Conservation (phyloP, 1,140 invertebrate species). For the Paraescarpia echinospica region DNA sequence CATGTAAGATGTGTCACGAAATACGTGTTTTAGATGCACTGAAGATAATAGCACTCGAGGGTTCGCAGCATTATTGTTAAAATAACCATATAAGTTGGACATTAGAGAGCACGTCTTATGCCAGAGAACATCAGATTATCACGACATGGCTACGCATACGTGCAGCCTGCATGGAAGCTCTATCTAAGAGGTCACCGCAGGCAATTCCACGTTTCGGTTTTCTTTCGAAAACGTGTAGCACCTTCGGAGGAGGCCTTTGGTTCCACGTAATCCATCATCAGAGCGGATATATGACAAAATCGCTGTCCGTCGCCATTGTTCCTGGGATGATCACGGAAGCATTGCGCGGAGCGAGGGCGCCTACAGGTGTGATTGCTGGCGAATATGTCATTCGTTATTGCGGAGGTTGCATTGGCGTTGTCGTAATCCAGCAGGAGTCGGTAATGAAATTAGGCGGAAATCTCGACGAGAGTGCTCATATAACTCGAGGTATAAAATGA, state of each 20-base stretch:
- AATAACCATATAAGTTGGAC: no score
- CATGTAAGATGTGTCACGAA: no score
- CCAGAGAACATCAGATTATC: no score
- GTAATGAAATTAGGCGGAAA: not conserved
- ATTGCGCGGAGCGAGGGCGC: not conserved
- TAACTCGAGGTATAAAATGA: not conserved
- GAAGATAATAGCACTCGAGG: no score
- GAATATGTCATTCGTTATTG: not conserved
- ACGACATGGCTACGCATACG: no score
- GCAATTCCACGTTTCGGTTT: not conserved
- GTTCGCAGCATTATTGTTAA: no score
- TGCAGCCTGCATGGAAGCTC: no score
- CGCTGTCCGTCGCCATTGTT: not conserved
- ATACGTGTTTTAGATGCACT: no score
- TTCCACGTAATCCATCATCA: not conserved
- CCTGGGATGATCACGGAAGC: not conserved
- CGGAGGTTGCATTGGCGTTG: not conserved
- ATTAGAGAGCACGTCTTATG: no score
- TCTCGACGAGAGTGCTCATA: not conserved
- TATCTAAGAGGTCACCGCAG: no score
- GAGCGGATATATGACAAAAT: not conserved
- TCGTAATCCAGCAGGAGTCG: not conserved
- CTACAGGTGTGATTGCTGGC: not conserved
- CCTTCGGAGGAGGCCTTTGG: not conserved
- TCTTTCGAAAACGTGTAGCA: not conserved